These are phyloP conservation scores for Leucopternis melanops DNA, from an alignment of 2,113 vertebrate species.

Conservation along the genomic window DNA sequence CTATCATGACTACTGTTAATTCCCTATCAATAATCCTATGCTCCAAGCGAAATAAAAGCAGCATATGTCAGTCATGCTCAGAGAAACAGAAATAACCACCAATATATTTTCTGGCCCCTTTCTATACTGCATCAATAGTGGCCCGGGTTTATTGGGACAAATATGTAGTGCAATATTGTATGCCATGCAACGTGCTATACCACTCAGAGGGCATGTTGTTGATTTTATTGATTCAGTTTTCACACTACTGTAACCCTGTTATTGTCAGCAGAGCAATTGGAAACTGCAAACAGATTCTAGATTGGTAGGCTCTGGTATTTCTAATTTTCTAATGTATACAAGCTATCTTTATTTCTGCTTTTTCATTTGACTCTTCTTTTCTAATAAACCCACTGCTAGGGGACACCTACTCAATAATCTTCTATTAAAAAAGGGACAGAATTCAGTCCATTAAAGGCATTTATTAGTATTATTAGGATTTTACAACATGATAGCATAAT, in stretches of 20 bases:
- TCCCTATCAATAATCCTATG: neutral
- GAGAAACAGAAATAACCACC: neutral
- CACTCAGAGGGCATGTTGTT: neutral
- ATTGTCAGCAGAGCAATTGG: neutral
- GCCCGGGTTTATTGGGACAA: neutral
- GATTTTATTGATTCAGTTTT: constrained; percentile 36
- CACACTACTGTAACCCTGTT: neutral
- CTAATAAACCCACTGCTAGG: neutral
- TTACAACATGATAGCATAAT: constrained; percentile 24
- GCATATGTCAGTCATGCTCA: neutral
- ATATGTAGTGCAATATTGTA: neutral
- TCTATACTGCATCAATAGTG: neutral
- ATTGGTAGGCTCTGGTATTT: neutral
- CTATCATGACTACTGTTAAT: neutral
- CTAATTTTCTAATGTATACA: neutral
- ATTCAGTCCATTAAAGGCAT: constrained; percentile 7
- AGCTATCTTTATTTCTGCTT: neutral
- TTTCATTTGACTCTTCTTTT: neutral
- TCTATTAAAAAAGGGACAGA: neutral
- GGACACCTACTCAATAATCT: neutral
- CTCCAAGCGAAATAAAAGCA: neutral
- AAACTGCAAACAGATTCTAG: neutral
- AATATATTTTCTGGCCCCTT: neutral
- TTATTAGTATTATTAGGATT: constrained; percentile 21
- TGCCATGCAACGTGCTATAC: neutral